Evolutionary conservation across 2,113 vertebrate species (phyloP), one percentile per base, ranked within the genome.

Genomic region (Syngnathus scovelli): DNA sequence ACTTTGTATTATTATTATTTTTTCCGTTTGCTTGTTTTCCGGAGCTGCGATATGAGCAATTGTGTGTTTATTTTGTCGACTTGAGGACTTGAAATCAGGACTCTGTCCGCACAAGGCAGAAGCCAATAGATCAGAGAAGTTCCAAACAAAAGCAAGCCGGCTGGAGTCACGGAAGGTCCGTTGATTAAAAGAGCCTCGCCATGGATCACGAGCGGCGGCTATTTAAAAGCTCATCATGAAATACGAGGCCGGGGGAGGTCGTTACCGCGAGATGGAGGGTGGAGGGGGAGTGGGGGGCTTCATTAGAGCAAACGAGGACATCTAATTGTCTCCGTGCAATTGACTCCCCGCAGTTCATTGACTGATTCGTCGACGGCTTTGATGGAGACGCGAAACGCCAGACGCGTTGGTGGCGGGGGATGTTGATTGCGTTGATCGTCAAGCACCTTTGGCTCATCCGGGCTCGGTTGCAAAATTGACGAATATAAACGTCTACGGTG

Each of bases 121-220:
- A 13, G 41, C 41, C 41, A 62, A 62, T 62, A 62, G 60, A 62
- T 62, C 61, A 62, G 12, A 23, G 41, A 13, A 62, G 44, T 27
- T 21, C 5, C 55, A 58, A 8, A 44, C 23, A 44, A 61, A 41
- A 21, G 19, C n/a, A 21, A 21, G 19, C 49, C 1, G 7, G 19
- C 7, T 52, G 9, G 19, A 61, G 41, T 61, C 37, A 21, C n/a
- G 19, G 52, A 27, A 58, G 12, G 41, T 44, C 21, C 6, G 12
- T 44, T 44, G 61, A 44, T 44, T 44, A 44, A 62, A 62, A 58
- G 27, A 36, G 27, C 55, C 55, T 8, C 23, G 27, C 27, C 27
- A 16, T 36, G 55, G 6, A 36, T 36, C 55, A 16, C 27, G 2
- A 3, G 7, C 4, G 55, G 4, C 27, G 15, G 55, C 33, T 36